A percentile compares a stretch with the other conserved stretches of the same genome.
Evolutionary conservation across 2,888 invertebrate species (phyloP).

Genomic region (Encarsia formosa): DNA sequence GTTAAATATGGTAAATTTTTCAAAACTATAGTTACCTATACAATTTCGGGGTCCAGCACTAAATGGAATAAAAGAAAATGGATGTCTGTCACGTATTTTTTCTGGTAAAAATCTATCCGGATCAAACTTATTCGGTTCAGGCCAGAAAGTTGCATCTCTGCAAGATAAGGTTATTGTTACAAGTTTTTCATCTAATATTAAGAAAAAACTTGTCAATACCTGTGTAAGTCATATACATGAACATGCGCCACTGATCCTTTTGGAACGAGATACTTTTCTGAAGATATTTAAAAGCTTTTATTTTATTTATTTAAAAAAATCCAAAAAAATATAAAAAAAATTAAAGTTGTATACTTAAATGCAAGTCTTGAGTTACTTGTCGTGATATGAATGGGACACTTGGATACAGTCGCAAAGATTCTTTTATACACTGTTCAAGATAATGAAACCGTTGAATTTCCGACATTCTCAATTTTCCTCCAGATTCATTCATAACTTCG

Average conservation of each 20-base stretch:
- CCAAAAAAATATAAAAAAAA: background rate
- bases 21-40: conserved; percentile 54
- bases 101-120: conserved; percentile 68
- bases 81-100: conserved; percentile 52
- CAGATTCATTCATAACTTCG: conserved; percentile 53
- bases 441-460: conserved; percentile 63
- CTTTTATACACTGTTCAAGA: conserved; percentile 67
- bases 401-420: conserved; percentile 63
- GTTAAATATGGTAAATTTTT: background rate
- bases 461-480: conserved; percentile 53
- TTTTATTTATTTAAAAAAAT: too few species aligned
- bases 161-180: too few species aligned
- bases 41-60: conserved; percentile 68
- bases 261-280: conserved; percentile 56
- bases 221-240: conserved; percentile 62
- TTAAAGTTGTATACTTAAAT: conserved; percentile 29
- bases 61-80: conserved; percentile 65
- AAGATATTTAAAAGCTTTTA: background rate
- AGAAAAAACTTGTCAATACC: too few species aligned
- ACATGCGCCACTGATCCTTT: conserved; percentile 54
- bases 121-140: conserved; percentile 62
- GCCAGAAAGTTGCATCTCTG: conserved; percentile 60
- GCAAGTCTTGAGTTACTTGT: conserved; percentile 56
- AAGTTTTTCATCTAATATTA: too few species aligned
- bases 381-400: conserved; percentile 65